phyloP scores from a whole-genome alignment of 2,797 vertebrate genomes.

The Silurus aristotelis region DNA sequence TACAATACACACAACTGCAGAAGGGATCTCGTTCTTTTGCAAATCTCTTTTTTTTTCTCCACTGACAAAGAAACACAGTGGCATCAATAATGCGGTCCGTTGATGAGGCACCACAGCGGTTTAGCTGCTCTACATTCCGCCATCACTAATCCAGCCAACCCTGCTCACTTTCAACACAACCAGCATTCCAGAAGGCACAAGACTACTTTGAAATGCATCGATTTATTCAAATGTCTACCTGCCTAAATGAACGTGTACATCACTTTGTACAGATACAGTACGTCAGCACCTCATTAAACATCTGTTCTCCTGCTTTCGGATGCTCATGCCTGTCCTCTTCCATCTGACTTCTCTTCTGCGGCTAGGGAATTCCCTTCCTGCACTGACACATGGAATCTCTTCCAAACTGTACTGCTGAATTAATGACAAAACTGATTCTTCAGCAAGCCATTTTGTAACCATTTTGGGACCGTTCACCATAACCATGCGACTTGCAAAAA shows the following conservation, averaged over 20 bases:
- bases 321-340: constrained; percentile 52
- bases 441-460: constrained; percentile 19
- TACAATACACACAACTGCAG: not conserved
- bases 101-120: constrained; percentile 75
- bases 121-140: constrained; percentile 77
- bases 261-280: constrained; percentile 39
- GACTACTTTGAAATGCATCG: not conserved
- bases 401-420: constrained; percentile 68
- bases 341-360: constrained; percentile 70
- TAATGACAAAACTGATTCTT: constrained; percentile 69
- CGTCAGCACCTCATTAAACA: constrained; percentile 71
- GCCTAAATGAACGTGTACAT: constrained; percentile 62
- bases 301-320: constrained; percentile 68
- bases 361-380: constrained; percentile 65
- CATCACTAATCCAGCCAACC: constrained; percentile 45
- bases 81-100: constrained; percentile 71
- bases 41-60: constrained; percentile 34
- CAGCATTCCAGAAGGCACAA: not conserved
- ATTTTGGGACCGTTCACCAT: constrained; percentile 1
- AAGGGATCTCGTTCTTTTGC: constrained; percentile 35
- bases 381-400: constrained; percentile 67
- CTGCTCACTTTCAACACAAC: constrained; percentile 39
- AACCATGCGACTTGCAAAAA: not conserved
- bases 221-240: constrained; percentile 37
- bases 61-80: constrained; percentile 74